A percentile compares a stretch with the other conserved stretches of the same genome.
Conservation (phyloP, 2,797 vertebrate species). For the Tokudaia tokunoshimensis region DNA sequence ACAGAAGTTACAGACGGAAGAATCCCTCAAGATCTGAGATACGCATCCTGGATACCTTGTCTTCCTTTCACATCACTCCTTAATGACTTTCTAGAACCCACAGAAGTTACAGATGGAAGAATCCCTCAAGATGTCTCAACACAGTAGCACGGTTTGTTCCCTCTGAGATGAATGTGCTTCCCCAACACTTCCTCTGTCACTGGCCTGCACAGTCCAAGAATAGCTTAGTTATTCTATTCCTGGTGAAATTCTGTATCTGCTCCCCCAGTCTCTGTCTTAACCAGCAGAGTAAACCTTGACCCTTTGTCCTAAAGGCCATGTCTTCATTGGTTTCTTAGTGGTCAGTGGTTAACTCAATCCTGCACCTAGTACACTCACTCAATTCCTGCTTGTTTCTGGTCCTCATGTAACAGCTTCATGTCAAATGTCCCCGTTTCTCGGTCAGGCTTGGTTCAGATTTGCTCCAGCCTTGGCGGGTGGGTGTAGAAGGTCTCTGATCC, state of each 20-base stretch:
- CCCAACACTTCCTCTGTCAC: not conserved
- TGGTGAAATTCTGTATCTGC: not conserved
- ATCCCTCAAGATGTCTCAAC: not conserved
- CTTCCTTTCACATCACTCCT: not conserved
- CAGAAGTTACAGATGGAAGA: not conserved
- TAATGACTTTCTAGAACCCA: not conserved
- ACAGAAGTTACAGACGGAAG: not conserved
- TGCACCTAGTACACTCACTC: not conserved
- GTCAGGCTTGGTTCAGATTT: not conserved
- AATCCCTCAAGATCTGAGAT: no score
- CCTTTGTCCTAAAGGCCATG: not conserved
- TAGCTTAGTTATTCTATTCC: not conserved
- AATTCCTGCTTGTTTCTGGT: not conserved
- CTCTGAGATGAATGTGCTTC: constrained; percentile 9
- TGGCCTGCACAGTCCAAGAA: not conserved
- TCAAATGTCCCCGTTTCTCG: not conserved
- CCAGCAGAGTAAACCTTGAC: not conserved
- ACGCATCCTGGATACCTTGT: not conserved
- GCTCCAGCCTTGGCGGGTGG: fast-evolving
- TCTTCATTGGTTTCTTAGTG: not conserved
- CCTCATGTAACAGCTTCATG: no score
- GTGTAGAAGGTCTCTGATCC: not conserved
- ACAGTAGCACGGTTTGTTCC: not conserved
- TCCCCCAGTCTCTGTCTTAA: not conserved
- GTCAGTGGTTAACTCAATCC: not conserved